These are phyloP conservation scores for Calameuta pallipes DNA, from an alignment of 2,888 invertebrate genomes.

Conservation along the genomic window DNA sequence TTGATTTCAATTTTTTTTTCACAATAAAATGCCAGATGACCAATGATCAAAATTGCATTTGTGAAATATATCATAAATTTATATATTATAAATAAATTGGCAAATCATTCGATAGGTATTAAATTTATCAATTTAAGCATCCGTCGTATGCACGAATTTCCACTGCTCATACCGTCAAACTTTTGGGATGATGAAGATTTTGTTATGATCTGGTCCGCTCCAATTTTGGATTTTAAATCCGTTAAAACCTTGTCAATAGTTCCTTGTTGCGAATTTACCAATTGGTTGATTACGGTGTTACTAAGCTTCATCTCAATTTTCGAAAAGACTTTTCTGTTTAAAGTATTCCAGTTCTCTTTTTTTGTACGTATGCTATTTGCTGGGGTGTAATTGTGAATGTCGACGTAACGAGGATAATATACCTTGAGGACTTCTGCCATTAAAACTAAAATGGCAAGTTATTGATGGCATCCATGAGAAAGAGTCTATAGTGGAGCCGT, in stretches of 20 bases:
- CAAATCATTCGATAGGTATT: background rate
- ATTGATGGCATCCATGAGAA: background rate
- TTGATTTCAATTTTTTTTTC: background rate
- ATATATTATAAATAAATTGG: too few relatives aligned
- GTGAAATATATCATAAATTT: background rate
- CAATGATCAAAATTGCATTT: background rate
- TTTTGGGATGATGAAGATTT: background rate
- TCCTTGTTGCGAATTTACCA: constrained; percentile 71
- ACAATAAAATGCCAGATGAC: background rate
- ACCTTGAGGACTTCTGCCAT: constrained; percentile 77
- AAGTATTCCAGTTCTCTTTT: constrained; percentile 78
- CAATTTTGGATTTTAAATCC: constrained; percentile 45
- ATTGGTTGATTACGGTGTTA: constrained; percentile 70
- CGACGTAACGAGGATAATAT: constrained; percentile 77
- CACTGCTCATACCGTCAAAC: background rate
- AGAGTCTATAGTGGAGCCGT: background rate
- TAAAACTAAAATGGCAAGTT: constrained; percentile 67
- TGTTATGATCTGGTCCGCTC: background rate
- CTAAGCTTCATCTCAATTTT: constrained; percentile 71
- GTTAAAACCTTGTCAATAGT: constrained; percentile 73
- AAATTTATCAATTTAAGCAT: background rate
- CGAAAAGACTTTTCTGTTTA: constrained; percentile 78
- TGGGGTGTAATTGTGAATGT: constrained; percentile 80
- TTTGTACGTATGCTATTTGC: constrained; percentile 75
- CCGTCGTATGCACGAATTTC: background rate